A percentile compares a stretch with the other conserved stretches of the same genome.
Evolutionary conservation across 23 tunicate genomes (phyloP).

Genomic region (Ascidia mentula): DNA sequence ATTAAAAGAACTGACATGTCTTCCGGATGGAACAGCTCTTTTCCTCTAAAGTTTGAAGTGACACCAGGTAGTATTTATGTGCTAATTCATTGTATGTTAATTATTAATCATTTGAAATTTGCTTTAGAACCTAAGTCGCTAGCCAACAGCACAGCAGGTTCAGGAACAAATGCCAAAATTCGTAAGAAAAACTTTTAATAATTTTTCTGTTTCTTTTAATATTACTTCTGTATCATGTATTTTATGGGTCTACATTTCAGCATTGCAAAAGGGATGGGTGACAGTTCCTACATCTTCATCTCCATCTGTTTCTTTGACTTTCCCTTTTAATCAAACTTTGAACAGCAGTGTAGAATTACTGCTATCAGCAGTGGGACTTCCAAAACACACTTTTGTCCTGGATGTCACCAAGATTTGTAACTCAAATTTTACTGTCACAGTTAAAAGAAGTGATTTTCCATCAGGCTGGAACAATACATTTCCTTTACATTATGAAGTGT

Average conservation of each 20-base stretch:
- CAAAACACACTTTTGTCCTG: neutral
- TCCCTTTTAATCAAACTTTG: neutral
- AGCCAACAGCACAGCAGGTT: neutral
- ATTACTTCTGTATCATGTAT: no score
- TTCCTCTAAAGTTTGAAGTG: neutral
- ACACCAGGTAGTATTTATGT: neutral
- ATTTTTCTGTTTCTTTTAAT: no score
- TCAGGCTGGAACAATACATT: neutral
- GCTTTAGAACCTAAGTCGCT: neutral
- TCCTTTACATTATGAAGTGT: neutral
- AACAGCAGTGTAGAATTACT: neutral
- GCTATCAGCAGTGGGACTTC: neutral
- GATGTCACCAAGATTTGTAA: neutral
- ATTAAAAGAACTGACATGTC: neutral
- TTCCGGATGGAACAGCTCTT: neutral
- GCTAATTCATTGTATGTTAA: neutral
- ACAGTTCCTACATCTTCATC: neutral
- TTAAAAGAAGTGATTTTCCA: neutral
- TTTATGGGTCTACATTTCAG: no score
- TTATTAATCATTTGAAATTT: neutral
- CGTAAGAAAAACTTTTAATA: no score
- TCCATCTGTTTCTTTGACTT: neutral
- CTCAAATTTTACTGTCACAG: neutral
- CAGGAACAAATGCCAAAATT: no score
- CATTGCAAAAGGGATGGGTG: neutral